A percentile compares a stretch with the other conserved stretches of the same genome.
Evolutionary conservation across 2,113 vertebrate genomes (phyloP).

Genomic region (Amphiprion ocellaris): DNA sequence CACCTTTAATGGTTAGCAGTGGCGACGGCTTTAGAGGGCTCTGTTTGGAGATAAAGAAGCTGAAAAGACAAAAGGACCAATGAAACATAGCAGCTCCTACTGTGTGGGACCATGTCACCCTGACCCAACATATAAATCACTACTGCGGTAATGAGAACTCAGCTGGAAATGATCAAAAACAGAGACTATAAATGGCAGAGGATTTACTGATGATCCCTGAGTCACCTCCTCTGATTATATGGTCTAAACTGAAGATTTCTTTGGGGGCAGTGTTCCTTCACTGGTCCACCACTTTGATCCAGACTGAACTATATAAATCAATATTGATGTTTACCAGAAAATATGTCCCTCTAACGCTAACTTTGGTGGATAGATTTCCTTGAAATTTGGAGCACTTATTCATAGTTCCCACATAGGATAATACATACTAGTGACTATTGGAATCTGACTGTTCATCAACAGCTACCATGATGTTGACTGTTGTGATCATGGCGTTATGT

Average conservation of each 20-base stretch:
- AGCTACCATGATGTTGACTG: no score
- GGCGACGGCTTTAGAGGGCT: constrained; percentile 31
- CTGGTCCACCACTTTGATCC: neutral
- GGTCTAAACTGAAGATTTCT: neutral
- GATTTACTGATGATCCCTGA: constrained; percentile 31
- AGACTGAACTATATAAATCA: neutral
- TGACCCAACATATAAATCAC: constrained; percentile 67
- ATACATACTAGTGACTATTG: no score
- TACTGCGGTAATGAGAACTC: constrained; percentile 64
- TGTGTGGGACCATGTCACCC: constrained; percentile 52
- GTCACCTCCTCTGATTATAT: constrained; percentile 9
- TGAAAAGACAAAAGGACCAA: constrained; percentile 56
- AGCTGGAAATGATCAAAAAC: constrained; percentile 58
- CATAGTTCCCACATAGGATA: neutral
- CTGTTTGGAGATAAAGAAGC: constrained; percentile 55
- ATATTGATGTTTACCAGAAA: neutral
- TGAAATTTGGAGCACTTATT: neutral
- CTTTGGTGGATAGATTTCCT: neutral
- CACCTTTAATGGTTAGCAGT: constrained; percentile 59
- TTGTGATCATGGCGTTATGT: no score
- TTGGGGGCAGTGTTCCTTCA: neutral
- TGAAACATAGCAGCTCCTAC: constrained; percentile 54
- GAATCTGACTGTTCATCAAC: no score
- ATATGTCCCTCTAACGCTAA: neutral
- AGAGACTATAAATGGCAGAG: constrained; percentile 51